Evolutionary conservation across 2,888 invertebrate genomes (phyloP), one percentile per base, ranked within the genome.

Genomic region (Mimumesa dahlbomi): DNA sequence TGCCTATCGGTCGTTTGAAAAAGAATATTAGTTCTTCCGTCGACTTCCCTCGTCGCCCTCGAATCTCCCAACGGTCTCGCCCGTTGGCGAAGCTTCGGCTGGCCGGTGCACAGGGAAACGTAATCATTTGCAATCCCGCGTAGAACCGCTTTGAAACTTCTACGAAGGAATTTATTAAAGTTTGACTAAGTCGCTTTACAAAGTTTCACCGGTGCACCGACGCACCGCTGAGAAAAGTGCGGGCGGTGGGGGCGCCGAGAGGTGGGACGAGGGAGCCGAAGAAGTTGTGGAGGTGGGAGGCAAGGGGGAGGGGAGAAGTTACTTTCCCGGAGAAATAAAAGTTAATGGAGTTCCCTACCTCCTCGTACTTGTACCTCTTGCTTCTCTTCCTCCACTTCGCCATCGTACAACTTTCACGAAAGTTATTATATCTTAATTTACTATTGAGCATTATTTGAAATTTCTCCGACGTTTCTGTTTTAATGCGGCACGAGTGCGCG

Each of bases 371-470:
- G 62, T 45, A 11, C 46, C 56, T 66, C 62, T 67, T 59, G 70
- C 64, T 61, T 50, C 70, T 54, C 58, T 69, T 67, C 53, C 62
- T 73, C 70, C 70, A 59, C 65, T 54, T 75, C 64, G 69, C 73
- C 76, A 73, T 68, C 76, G 77, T 71, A 77, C 79, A 84, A 84
- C 84, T 86, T 85, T 83, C 75, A 81, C 75, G 77, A 85, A 87
- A 87, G 85, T 87, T 88, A 87, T 88, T 85, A 87, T 85, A 85
- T 86, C 86, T 85, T 85, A 85, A 87, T 88, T 88, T 84, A 85
- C 81, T 84, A 87, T 88, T 85, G 85, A 82, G 77, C 81, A 82
- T 86, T 81, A 82, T 84, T 78, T 78, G 75, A 79, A 83, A 82
- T 84, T 85, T 85, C 79, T 77, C 72, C 72, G 52, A 72, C 74